Base-by-base conservation (phyloP, 1,140 invertebrate genomes). In the Luehdorfia chinensis region DNA sequence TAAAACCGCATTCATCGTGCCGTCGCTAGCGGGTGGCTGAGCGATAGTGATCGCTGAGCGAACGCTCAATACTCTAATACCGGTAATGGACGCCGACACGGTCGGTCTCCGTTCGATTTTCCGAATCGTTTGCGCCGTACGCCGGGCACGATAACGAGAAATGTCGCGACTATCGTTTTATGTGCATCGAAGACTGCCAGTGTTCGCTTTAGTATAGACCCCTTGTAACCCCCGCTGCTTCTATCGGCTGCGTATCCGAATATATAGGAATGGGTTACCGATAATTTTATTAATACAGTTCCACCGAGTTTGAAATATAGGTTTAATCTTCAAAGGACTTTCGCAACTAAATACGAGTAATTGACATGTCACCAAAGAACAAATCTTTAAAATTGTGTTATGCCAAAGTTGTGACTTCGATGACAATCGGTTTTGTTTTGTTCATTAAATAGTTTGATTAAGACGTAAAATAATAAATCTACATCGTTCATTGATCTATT, bases 1-100 rank as follows among this genome's bases (percentile, higher is more conserved):
- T 16, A 9, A 36, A 36, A 36, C 33, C 18, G 33, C 33, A 36
- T 21, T 33, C 13, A 33, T 4, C 21, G 21, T 5, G 1, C 31
- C 14, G 31, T 2, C n/a, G n/a, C n/a, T n/a, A n/a, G n/a, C n/a
- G n/a, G n/a, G n/a, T 4, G 15, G 32, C 6, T 16, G 18, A 12
- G 18, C 33, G 33, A 36, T 36, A 36, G 18, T 19, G 33, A 36
- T 36, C 55, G 36, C 69, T 70, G 61, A 45, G 25, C 62, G 60
- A 54, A 53, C 57, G 60, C 62, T 57, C 64, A 65, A 66, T 68
- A 64, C 59, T 62, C 66, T 83, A 83, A 83, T 79, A 74, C 68
- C 66, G 68, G 75, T 83, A 83, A 83, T 83, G 78, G 77, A 70
- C 61, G 67, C 43, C 55, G 62, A 70, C 62, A 63, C 60, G 66